Base-by-base conservation (phyloP, 2,797 vertebrate species). In the Knipowitschia caucasica region DNA sequence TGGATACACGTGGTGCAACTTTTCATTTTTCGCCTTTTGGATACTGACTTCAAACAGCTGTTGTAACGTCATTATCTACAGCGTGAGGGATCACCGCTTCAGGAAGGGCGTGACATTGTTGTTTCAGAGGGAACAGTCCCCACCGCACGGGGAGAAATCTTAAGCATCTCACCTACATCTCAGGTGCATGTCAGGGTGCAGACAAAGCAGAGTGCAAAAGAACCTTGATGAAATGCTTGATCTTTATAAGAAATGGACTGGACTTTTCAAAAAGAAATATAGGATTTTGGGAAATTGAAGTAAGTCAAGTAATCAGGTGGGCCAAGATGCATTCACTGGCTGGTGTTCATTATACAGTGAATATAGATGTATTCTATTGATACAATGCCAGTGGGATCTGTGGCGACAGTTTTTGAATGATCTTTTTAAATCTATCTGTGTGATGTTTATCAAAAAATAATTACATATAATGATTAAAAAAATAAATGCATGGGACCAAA, bases 1-100 rank as follows among this genome's bases (percentile, higher is more conserved):
- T 66, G 91, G 92, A 47, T 86, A 92, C 73, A 82, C 82, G 15
- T 94, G 92, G 92, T 93, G 92, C 78, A 89, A 86, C 70, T 93
- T 94, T 71, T 93, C 92, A 53, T 94, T 92, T 53, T 83, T 92
- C 20, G 91, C 92, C 56, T 94, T 94, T 75, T 94, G 92, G 92
- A 91, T 92, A 46, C 82, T 93, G 60, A 81, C 91, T 7, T 89
- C 89, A 52, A 94, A 92, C 81, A 93, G 92, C 68, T 92, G 92
- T 75, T 92, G 92, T 77, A 93, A 93, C 47, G 91, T 93, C 18
- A 89, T 92, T 34, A 93, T 93, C 75, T 93, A 93, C 81, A 91
- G 92, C 3, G 75, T 89, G 59, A 77, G 88, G 74, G 92, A 94
- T 79, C 88, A 85, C 39, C 90, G 86, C 39, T 94, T 93, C 77